Conservation (phyloP, 2,888 invertebrate genomes). For the Isotomurus palustris region DNA sequence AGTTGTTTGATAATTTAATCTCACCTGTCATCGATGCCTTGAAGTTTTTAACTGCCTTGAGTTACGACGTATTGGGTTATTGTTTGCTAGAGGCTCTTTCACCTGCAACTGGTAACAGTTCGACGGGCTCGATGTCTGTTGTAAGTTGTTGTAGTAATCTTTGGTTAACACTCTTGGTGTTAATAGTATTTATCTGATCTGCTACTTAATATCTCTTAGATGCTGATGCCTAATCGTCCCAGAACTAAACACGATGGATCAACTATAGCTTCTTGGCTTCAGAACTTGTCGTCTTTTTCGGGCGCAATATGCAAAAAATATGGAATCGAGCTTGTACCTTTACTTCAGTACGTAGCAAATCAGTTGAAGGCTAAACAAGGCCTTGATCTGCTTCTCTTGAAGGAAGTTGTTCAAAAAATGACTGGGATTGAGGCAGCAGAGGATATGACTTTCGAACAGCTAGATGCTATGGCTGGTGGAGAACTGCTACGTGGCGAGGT, state of each 20-base stretch:
- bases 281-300: constrained; percentile 90
- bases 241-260: constrained; percentile 80
- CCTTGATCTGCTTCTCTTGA: constrained; percentile 84
- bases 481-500: constrained; percentile 92
- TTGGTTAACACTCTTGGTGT: background rate
- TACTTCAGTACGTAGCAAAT: constrained; percentile 95
- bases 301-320: constrained; percentile 97
- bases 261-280: constrained; percentile 88
- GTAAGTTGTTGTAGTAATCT: constrained; percentile 30
- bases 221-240: constrained; percentile 44
- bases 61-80: constrained; percentile 92
- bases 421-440: constrained; percentile 96
- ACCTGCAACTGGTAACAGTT: constrained; percentile 44
- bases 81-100: constrained; percentile 90
- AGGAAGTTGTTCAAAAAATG: constrained; percentile 99
- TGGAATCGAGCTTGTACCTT: constrained; percentile 87
- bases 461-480: constrained; percentile 95
- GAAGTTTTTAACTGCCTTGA: constrained; percentile 89
- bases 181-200: background rate
- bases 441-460: constrained; percentile 91
- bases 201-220: constrained; percentile 21
- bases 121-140: constrained; percentile 30
- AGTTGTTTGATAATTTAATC: constrained; percentile 90
- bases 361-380: constrained; percentile 93
- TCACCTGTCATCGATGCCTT: constrained; percentile 95